phyloP scores from a whole-genome alignment of 2,888 invertebrate genomes.

The Gisinianus flammeolus region DNA sequence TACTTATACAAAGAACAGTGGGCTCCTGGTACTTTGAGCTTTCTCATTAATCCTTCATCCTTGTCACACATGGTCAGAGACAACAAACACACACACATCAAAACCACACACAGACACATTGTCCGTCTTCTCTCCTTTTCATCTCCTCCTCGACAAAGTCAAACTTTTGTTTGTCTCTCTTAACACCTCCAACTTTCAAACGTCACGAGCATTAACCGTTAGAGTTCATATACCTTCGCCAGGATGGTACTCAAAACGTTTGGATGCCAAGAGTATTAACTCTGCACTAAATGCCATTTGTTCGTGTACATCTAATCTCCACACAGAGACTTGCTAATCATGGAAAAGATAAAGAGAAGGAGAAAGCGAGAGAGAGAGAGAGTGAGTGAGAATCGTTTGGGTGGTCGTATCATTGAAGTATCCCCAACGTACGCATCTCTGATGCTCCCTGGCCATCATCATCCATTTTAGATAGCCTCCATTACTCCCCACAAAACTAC shows the following conservation, averaged over 20 bases:
- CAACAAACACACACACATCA: conserved; percentile 24
- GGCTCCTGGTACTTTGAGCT: no score
- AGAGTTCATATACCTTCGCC: no score
- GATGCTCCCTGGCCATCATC: background rate
- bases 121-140: conserved; percentile 16
- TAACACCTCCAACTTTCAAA: no score
- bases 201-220: no score
- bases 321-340: no score
- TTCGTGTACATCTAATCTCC: no score
- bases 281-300: no score
- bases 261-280: no score
- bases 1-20: no score
- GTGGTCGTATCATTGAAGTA: background rate
- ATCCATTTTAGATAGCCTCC: conserved; percentile 20
- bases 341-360: background rate
- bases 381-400: background rate
- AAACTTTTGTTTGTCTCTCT: no score
- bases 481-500: conserved; percentile 6
- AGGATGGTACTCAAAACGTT: no score
- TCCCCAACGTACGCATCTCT: background rate
- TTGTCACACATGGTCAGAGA: conserved; percentile 27
- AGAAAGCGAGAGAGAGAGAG: no score
- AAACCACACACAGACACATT: conserved; percentile 29
- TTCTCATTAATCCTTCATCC: conserved; percentile 40
- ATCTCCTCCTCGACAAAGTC: background rate